These are phyloP conservation scores for Bothrops jararaca DNA, from an alignment of 2,113 vertebrate genomes.

Conservation along the genomic window DNA sequence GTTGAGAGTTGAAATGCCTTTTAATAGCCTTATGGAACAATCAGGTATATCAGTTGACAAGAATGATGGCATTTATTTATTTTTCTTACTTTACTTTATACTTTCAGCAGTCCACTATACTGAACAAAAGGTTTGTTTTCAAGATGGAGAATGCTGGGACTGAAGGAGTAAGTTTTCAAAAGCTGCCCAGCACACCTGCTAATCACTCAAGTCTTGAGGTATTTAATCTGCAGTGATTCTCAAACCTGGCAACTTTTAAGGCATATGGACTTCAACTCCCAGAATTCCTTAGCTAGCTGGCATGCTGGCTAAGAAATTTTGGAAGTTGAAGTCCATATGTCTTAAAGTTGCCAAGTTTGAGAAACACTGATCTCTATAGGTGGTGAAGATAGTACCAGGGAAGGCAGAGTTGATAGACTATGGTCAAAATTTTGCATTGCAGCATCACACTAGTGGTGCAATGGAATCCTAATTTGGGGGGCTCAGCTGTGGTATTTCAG, in stretches of 20 bases:
- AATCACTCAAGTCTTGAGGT: neutral
- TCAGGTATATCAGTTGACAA: neutral
- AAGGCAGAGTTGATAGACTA: neutral
- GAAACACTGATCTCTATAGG: neutral
- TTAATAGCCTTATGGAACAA: neutral
- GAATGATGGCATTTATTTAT: neutral
- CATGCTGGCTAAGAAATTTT: neutral
- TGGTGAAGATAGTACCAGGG: neutral
- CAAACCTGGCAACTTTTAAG: neutral
- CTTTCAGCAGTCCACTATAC: neutral
- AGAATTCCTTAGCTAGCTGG: neutral
- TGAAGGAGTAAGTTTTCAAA: neutral
- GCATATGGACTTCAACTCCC: neutral
- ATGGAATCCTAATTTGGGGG: neutral
- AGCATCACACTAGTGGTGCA: neutral
- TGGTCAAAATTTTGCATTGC: neutral
- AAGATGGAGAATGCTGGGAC: neutral
- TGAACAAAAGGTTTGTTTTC: neutral
- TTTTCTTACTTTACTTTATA: neutral
- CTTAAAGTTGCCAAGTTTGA: neutral
- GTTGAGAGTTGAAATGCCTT: neutral
- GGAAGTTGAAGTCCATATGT: neutral
- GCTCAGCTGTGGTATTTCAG: neutral
- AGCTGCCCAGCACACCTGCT: neutral
- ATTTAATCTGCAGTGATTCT: neutral